Evolutionary conservation across 2,888 invertebrate genomes (phyloP), one percentile per base, ranked within the genome.

Genomic region (Lepidocyrtoides sp.): DNA sequence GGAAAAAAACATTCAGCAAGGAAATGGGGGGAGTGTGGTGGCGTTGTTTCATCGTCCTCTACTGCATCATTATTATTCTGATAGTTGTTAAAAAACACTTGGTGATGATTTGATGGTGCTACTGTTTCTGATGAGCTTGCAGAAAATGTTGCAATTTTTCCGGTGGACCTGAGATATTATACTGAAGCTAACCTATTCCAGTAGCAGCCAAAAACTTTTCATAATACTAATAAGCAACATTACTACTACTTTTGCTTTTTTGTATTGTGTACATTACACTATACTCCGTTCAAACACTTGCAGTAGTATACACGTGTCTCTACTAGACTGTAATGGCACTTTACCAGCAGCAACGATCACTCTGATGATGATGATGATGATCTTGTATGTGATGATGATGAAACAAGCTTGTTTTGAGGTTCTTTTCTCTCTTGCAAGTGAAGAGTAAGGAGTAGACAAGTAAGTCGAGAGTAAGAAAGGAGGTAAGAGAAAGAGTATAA

Each of bases 101-200:
- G 57, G 57, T 57, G 57, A 57, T 57, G 57, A 2, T 57, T 20
- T 57, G 57, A 57, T 57, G 23, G 2, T 57, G 5, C 57, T 20
- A 20, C 20, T 10, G 57, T 51, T 69, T 36, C 29, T 84, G 85
- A 86, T 86, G 85, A 86, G 85, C 57, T 86, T 86, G 86, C 77
- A 87, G 69, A 87, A 77, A 87, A 77, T 77, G 32, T 48, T 57
- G 63, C 60, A 87, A 77, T 77, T 87, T 63, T 87, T 77, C 44
- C 54, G 14, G 54, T 54, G n/a, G 29, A 29, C 20, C 23, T 41
- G 63, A 36, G 57, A 60, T 60, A 51, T 57, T n/a, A n/a, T n/a
- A n/a, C n/a, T n/a, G n/a, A 57, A 20, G 57, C 57, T 57, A 57
- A 57, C 57, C 20, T n/a, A n/a, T n/a, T n/a, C n/a, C n/a, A n/a